A percentile compares a stretch with the other conserved stretches of the same genome.
These are phyloP conservation scores for Melolontha melolontha DNA, from an alignment of 2,888 invertebrate genomes.

Conservation along the genomic window DNA sequence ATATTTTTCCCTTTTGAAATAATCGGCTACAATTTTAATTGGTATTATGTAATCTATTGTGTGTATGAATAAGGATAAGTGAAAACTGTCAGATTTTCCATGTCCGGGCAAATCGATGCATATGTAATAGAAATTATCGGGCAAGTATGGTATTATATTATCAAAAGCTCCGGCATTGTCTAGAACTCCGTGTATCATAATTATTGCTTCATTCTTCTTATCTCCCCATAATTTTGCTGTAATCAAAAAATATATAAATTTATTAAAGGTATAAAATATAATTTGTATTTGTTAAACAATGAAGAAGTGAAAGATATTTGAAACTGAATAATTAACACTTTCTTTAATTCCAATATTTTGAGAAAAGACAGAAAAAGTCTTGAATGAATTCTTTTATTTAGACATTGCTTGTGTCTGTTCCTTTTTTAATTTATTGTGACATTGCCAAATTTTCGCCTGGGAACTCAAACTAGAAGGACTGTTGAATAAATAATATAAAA, in stretches of 20 bases:
- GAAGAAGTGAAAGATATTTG: no score
- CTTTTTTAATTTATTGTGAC: no score
- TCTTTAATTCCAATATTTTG: no score
- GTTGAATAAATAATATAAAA: no score
- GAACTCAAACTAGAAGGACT: no score
- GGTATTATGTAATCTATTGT: slow-evolving; percentile 64
- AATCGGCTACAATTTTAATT: slow-evolving; percentile 54
- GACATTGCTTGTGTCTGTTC: no score
- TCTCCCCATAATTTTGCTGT: slow-evolving; percentile 74
- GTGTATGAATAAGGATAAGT: slow-evolving; percentile 53
- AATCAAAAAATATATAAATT: slow-evolving; percentile 7
- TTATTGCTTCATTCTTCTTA: slow-evolving; percentile 67
- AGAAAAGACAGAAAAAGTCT: no score
- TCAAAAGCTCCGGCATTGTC: slow-evolving; percentile 74
- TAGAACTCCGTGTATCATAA: slow-evolving; percentile 71
- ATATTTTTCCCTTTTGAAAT: slow-evolving; percentile 58
- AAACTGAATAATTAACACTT: no score
- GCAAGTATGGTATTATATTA: slow-evolving; percentile 69
- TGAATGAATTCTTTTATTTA: no score
- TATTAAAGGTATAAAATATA: neutral
- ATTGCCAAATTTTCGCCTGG: no score
- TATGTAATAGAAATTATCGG: slow-evolving; percentile 65
- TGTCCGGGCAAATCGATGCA: slow-evolving; percentile 73
- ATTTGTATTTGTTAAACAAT: no score
- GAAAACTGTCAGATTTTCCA: slow-evolving; percentile 71